phyloP scores from a whole-genome alignment of 2,113 vertebrate species.

The Aplodontia rufa region DNA sequence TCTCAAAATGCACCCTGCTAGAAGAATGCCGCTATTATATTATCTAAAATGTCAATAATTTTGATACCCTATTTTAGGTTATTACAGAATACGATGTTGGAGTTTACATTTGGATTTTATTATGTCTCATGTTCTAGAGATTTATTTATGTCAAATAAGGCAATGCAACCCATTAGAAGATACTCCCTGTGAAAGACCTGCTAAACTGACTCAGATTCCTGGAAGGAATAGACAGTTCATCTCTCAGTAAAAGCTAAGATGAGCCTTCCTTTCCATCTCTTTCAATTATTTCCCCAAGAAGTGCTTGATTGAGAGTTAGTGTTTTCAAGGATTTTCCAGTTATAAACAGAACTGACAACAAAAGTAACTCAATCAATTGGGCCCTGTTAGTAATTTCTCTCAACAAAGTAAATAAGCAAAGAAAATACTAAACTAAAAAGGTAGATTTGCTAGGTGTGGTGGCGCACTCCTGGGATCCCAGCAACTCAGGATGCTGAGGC shows the following conservation, averaged over 20 bases:
- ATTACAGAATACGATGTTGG: neutral
- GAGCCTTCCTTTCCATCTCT: neutral
- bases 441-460: neutral
- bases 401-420: neutral
- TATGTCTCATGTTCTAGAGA: neutral
- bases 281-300: neutral
- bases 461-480: neutral
- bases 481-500: neutral
- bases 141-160: neutral
- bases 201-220: neutral
- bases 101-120: neutral
- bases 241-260: neutral
- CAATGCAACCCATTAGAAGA: neutral
- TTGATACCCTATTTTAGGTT: neutral
- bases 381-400: neutral
- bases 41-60: neutral
- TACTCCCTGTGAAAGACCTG: neutral
- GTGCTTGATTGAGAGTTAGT: neutral
- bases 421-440: neutral
- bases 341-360: neutral
- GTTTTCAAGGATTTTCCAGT: slow-evolving; percentile 11
- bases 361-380: neutral
- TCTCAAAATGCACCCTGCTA: neutral
- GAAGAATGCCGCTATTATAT: neutral
- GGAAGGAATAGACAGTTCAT: neutral